Conservation (phyloP, 2,797 vertebrate species). For the Myotis daubentonii region DNA sequence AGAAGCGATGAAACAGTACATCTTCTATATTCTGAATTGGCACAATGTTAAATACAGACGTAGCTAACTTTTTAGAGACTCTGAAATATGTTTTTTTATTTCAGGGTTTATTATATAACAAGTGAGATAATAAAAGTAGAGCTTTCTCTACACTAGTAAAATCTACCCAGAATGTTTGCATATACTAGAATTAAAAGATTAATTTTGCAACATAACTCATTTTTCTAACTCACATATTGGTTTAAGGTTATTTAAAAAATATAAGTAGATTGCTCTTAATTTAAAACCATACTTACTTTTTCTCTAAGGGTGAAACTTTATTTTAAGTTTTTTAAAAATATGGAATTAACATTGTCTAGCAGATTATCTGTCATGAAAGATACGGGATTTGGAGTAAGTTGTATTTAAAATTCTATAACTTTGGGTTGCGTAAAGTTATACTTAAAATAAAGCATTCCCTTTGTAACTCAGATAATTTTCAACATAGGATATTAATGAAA, state of each 20-base stretch:
- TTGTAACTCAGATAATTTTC: constrained; percentile 78
- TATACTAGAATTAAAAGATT: constrained; percentile 48
- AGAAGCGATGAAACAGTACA: constrained; percentile 72
- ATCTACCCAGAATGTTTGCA: constrained; percentile 49
- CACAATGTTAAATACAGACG: constrained; percentile 59
- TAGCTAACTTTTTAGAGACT: constrained; percentile 58
- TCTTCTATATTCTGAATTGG: constrained; percentile 72
- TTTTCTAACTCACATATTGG: constrained; percentile 72
- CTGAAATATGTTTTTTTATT: constrained; percentile 56
- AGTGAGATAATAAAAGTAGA: constrained; percentile 39
- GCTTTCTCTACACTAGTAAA: constrained; percentile 43
- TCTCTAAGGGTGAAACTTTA: constrained; percentile 77
- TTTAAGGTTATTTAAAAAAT: constrained; percentile 59
- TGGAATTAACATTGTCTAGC: constrained; percentile 61
- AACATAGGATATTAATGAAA: constrained; percentile 74
- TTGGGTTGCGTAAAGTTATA: constrained; percentile 74
- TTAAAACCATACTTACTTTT: constrained; percentile 64
- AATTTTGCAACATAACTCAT: constrained; percentile 65
- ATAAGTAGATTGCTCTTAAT: constrained; percentile 53
- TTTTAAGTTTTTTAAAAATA: constrained; percentile 73
- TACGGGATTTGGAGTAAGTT: constrained; percentile 68
- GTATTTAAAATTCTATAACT: constrained; percentile 71
- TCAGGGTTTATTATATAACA: constrained; percentile 49
- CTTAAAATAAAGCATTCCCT: constrained; percentile 84
- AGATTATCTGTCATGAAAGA: constrained; percentile 60